Conservation (phyloP, 2,113 vertebrate species). For the Puntigrus tetrazona region DNA sequence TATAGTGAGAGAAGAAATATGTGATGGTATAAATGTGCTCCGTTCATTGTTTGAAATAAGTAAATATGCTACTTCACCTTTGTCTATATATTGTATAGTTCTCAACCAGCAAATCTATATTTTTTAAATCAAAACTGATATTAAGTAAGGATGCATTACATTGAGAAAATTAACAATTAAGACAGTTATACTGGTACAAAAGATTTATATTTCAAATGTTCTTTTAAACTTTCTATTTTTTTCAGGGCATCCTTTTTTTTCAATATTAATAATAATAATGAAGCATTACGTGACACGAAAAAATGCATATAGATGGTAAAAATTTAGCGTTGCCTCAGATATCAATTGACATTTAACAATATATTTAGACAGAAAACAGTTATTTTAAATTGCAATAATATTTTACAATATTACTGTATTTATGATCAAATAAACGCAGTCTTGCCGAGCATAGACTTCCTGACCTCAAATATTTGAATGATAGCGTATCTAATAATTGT, state of each 20-base stretch:
- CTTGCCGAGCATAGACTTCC: background rate
- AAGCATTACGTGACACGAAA: background rate
- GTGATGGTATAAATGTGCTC: constrained; percentile 35
- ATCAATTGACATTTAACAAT: background rate
- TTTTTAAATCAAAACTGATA: background rate
- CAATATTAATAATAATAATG: background rate
- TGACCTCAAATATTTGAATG: background rate
- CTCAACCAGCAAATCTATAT: background rate
- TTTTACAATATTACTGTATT: background rate
- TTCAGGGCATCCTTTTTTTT: background rate
- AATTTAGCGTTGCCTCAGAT: background rate
- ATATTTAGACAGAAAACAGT: background rate
- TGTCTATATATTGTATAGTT: constrained; percentile 6
- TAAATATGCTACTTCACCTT: background rate
- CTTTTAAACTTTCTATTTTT: background rate
- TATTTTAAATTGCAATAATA: background rate
- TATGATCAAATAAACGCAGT: background rate
- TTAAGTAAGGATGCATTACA: background rate
- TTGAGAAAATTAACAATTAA: background rate
- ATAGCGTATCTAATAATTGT: background rate
- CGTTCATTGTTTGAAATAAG: constrained; percentile 18
- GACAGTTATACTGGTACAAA: background rate
- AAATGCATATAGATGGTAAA: background rate
- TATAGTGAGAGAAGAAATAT: constrained; percentile 5
- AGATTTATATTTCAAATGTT: background rate